Percentiles rank a stretch among this genome's conserved stretches.
These are phyloP conservation scores for Rhyacophila evoluta DNA, from an alignment of 2,888 invertebrate species.

Conservation along the genomic window DNA sequence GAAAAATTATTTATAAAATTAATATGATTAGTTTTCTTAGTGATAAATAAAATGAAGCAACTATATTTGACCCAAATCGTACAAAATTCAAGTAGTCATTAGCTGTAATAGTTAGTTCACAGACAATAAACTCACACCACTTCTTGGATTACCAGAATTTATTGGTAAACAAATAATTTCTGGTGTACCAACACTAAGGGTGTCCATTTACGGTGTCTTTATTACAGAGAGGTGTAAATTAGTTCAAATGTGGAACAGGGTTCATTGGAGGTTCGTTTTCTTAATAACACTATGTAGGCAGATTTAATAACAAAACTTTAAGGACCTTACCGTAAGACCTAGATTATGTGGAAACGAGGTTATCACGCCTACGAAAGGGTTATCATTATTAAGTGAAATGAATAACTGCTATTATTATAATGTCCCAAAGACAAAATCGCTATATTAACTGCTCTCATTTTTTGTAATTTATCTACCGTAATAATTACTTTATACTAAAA, in stretches of 20 bases:
- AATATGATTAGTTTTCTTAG: no score
- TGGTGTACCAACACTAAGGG: not conserved
- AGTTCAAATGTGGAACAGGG: not conserved
- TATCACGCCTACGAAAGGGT: not conserved
- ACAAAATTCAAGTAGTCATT: not conserved
- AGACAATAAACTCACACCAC: not conserved
- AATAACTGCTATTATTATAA: not conserved
- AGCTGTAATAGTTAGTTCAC: not conserved
- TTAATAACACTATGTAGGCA: slow-evolving; percentile 13
- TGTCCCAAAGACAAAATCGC: not conserved
- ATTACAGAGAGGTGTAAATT: not conserved
- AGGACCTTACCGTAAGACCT: not conserved
- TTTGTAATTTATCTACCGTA: no score
- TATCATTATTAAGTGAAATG: not conserved
- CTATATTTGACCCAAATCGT: not conserved
- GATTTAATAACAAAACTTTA: slow-evolving; percentile 13
- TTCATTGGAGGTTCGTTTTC: not conserved
- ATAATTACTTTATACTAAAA: no score
- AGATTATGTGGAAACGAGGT: not conserved
- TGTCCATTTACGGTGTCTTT: slow-evolving; percentile 1
- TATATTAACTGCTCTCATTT: no score
- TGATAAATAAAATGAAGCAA: no score
- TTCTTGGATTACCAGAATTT: not conserved
- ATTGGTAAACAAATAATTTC: not conserved
- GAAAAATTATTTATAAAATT: no score